Evolutionary conservation across 1,140 invertebrate species (phyloP).

Genomic region (Bombus difficillimus): DNA sequence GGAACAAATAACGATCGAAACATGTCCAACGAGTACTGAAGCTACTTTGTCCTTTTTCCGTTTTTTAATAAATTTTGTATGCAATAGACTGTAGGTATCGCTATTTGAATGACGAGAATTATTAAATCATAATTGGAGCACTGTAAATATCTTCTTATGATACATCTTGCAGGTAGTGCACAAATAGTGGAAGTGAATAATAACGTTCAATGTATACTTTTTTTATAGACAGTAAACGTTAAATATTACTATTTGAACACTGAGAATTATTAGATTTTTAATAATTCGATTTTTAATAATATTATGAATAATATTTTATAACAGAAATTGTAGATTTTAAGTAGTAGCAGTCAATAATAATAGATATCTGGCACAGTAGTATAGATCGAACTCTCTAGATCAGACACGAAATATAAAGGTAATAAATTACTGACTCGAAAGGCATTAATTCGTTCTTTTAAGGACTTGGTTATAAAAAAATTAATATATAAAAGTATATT

Average conservation of each 20-base stretch:
- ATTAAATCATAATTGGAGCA: not conserved
- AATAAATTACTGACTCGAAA: not conserved
- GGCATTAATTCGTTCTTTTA: too few species aligned
- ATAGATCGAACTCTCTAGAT: not conserved
- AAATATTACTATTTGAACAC: not conserved
- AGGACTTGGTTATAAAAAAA: not conserved
- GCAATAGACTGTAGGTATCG: not conserved
- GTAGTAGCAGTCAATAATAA: not conserved
- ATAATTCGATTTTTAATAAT: not conserved
- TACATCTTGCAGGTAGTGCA: not conserved
- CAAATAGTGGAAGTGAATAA: not conserved
- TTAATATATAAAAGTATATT: not conserved
- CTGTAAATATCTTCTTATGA: not conserved
- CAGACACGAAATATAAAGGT: not conserved
- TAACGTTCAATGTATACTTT: not conserved
- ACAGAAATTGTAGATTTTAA: not conserved
- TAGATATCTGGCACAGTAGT: not conserved
- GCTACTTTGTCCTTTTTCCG: not conserved
- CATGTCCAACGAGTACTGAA: not conserved
- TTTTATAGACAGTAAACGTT: not conserved
- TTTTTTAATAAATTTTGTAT: not conserved
- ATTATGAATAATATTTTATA: not conserved
- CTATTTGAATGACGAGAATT: too few species aligned
- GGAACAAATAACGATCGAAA: not conserved
- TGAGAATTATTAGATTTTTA: not conserved